Percentiles rank a stretch among this genome's conserved stretches.
phyloP scores from a whole-genome alignment of 1,140 invertebrate species.

The Caenorhabditis brenneri region DNA sequence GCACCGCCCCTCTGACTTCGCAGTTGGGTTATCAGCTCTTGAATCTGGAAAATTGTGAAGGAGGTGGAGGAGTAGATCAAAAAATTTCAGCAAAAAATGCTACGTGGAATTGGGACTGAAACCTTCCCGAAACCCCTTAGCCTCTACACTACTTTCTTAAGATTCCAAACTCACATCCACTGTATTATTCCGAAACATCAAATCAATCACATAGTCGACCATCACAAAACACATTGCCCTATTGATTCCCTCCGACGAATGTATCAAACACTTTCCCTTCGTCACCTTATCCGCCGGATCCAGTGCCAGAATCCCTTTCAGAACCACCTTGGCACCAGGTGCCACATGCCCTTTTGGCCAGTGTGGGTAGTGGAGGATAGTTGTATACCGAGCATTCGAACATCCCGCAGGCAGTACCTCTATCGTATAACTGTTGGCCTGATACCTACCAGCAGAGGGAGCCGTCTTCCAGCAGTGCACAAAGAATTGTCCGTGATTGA shows the following conservation, averaged over 20 bases:
- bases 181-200: conserved; percentile 9
- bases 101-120: no score
- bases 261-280: background rate
- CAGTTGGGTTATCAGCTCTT: background rate
- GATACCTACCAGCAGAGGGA: background rate
- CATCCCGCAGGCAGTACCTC: background rate
- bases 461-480: conserved; percentile 13
- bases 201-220: background rate
- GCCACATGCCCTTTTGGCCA: conserved; percentile 23
- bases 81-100: no score
- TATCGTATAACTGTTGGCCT: background rate
- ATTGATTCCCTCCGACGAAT: conserved; percentile 18
- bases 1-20: conserved; percentile 1
- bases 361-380: conserved; percentile 10
- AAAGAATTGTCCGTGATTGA: conserved; percentile 17
- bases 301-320: background rate
- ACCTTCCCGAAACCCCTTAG: no score
- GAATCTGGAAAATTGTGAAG: background rate
- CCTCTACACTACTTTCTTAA: no score
- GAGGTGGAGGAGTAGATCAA: no score
- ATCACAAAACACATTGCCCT: background rate
- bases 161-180: background rate
- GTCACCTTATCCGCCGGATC: background rate
- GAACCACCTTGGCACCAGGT: background rate
- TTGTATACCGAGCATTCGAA: background rate